Evolutionary conservation across 92 coral and sea anemone genomes (phyloP), one percentile per base, ranked within the genome.

Genomic region (Epizoanthus scotinus): DNA sequence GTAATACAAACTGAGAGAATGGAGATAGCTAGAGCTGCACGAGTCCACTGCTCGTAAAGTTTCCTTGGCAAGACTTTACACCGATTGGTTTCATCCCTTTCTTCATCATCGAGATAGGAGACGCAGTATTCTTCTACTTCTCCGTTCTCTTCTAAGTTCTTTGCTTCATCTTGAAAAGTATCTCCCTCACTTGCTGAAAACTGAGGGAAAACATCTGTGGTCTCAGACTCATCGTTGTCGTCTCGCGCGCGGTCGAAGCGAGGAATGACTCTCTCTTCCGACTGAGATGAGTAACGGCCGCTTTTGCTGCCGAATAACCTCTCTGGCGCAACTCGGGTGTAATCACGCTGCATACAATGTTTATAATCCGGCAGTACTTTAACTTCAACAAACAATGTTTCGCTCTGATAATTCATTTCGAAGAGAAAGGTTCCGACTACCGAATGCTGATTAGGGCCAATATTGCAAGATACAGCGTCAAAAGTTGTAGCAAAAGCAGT

Each of bases 21-120:
- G 24, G 89, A 90, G n/a, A 88, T 55, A 65, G 83, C 83, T 0
- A 92, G 78, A 2, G 97, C 97, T 9, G 90, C 86, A 8, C 90
- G 84, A 34, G 89, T 84, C 94, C 94, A 90, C 22, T 83, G 85
- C 38, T 72, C 86, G 61, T 92, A 90, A 60, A 73, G 36, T 53
- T 77, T 88, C 73, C 70, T 84, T 58, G 90, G 87, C 62, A 85
- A 81, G 3, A 58, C 57, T 59, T 59, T 34, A 38, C 40, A 75
- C 15, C 14, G 18, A 28, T 77, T 62, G 17, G 40, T 83, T 47
- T 64, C 55, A 59, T 20, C 69, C 40, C 63, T 78, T 15, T 82
- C 84, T 54, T 83, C 81, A 20, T 87, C 87, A 1, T 77, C 90
- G 61, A 87, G 70, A 77, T 87, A 87, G 17, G 82, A 87, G 44